Evolutionary conservation across 2,797 vertebrate genomes (phyloP).

Genomic region (Fratercula arctica): DNA sequence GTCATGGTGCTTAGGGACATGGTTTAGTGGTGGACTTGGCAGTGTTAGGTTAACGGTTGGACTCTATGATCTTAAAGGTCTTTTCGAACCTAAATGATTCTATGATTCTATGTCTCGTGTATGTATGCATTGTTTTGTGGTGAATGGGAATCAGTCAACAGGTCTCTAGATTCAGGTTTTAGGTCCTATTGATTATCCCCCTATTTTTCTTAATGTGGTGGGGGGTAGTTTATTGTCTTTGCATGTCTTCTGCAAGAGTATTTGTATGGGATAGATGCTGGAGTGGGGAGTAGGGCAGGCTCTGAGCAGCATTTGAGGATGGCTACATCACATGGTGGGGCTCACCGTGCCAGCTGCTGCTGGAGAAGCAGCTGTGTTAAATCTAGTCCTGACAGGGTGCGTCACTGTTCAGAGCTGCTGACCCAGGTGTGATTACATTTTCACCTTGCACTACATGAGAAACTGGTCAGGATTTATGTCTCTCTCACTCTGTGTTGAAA

Average conservation of each 20-base stretch:
- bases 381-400: background rate
- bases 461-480: background rate
- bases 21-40: background rate
- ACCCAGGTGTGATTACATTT: background rate
- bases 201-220: background rate
- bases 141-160: background rate
- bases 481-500: background rate
- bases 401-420: background rate
- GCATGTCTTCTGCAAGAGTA: background rate
- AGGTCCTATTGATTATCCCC: background rate
- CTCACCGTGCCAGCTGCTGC: background rate
- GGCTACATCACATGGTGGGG: rapidly evolving
- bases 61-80: background rate
- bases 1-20: rapidly evolving
- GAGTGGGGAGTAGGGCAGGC: background rate
- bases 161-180: background rate
- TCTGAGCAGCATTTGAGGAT: background rate
- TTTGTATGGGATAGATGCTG: background rate
- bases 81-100: background rate
- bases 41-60: background rate
- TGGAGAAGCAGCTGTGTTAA: background rate
- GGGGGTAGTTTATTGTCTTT: background rate
- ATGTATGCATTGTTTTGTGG: background rate
- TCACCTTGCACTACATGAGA: background rate
- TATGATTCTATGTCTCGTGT: rapidly evolving